A percentile compares a stretch with the other conserved stretches of the same genome.
Evolutionary conservation across 2,113 vertebrate species (phyloP).

Genomic region (Brachirus orientalis): DNA sequence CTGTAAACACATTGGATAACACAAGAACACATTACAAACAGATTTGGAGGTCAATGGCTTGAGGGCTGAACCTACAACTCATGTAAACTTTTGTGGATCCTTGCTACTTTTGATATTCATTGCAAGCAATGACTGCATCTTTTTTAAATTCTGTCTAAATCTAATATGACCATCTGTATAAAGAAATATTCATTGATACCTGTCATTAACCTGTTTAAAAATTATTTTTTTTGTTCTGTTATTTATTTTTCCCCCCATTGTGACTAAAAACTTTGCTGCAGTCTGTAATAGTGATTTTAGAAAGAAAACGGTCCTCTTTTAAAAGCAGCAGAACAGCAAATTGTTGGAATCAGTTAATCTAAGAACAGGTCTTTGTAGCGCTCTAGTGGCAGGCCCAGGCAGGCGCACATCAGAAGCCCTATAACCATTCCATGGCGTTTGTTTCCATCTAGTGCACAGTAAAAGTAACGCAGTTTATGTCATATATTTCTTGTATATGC

Average conservation of each 20-base stretch:
- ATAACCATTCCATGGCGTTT: conserved; percentile 7
- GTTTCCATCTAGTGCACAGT: conserved; percentile 53
- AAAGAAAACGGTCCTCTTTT: neutral
- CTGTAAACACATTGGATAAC: conserved; percentile 30
- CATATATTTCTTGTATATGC: too few species aligned
- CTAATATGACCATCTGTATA: too few species aligned
- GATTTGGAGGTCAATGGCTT: conserved; percentile 26
- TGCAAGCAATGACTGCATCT: too few species aligned
- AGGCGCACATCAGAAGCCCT: neutral
- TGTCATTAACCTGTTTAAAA: neutral
- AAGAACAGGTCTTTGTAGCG: conserved; percentile 34
- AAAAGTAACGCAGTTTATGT: neutral
- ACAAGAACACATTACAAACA: conserved; percentile 25
- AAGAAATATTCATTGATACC: neutral
- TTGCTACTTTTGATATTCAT: too few species aligned
- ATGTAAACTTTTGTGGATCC: neutral
- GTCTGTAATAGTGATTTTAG: conserved; percentile 6
- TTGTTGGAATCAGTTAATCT: neutral
- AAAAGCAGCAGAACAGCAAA: neutral
- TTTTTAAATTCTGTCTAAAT: too few species aligned
- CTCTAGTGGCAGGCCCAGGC: conserved; percentile 26
- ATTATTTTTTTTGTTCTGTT: conserved; percentile 1
- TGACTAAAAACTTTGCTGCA: neutral
- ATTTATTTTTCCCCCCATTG: neutral
- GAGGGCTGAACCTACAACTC: conserved; percentile 4